Conservation (phyloP, 2,888 invertebrate species). For the Drosophila parthenogenetica region DNA sequence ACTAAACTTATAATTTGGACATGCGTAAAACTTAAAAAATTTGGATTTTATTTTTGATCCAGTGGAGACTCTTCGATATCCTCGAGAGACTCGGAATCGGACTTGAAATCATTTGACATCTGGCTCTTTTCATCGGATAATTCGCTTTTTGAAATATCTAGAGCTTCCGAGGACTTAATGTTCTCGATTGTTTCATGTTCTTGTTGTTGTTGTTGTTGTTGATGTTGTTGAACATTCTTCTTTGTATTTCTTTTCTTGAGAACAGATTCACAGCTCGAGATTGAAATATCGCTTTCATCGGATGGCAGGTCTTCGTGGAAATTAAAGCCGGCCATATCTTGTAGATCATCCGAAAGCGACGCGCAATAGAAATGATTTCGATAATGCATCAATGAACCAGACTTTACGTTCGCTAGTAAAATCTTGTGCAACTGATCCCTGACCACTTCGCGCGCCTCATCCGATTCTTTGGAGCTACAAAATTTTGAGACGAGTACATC, state of each 20-base stretch:
- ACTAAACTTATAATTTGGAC: neutral
- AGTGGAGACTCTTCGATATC: neutral
- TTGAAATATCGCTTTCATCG: neutral
- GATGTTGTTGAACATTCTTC: neutral
- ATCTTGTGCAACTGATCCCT: neutral
- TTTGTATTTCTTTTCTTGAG: neutral
- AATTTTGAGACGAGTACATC: constrained; percentile 6
- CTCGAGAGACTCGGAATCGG: neutral
- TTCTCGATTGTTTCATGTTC: neutral
- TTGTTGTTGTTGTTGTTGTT: too few relatives aligned
- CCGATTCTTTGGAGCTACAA: constrained; percentile 5
- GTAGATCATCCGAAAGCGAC: neutral
- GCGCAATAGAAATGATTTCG: neutral
- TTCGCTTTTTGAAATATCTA: neutral
- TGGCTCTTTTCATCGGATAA: neutral
- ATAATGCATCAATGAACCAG: constrained; percentile 4
- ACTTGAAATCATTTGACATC: neutral
- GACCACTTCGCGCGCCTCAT: neutral
- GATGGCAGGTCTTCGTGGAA: neutral
- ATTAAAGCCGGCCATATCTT: neutral
- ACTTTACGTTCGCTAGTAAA: neutral
- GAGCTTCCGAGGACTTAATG: neutral
- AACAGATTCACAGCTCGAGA: neutral
- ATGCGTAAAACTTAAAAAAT: neutral
- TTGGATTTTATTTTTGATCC: neutral